These are phyloP conservation scores for Octopus sinensis DNA, from an alignment of 1,140 invertebrate genomes.

Conservation along the genomic window DNA sequence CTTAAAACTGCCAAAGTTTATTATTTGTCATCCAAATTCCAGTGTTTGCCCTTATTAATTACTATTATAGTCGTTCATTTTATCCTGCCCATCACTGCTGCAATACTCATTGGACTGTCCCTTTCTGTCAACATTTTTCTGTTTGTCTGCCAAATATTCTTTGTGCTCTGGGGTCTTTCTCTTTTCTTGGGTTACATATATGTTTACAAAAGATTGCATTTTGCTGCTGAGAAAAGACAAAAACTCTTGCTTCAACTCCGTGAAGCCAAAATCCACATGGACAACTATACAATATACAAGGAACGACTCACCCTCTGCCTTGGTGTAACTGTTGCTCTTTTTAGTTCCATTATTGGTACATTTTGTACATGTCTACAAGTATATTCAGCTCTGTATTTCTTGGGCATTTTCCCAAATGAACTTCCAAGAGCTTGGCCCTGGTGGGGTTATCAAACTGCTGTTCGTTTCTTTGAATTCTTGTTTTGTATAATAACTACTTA, in stretches of 20 bases:
- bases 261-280: neutral
- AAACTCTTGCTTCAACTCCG: conserved; percentile 27
- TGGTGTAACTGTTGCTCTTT: conserved; percentile 81
- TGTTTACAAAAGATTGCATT: conserved; percentile 66
- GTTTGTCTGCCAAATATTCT: conserved; percentile 60
- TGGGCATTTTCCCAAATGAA: conserved; percentile 58
- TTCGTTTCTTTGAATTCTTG: conserved; percentile 77
- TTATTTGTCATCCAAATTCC: conserved; percentile 51
- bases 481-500: conserved; percentile 79
- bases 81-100: conserved; percentile 73
- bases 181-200: conserved; percentile 81
- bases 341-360: conserved; percentile 77
- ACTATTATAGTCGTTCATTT: conserved; percentile 75
- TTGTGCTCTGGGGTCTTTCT: conserved; percentile 71
- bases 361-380: conserved; percentile 77
- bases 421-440: conserved; percentile 71
- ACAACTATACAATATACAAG: neutral
- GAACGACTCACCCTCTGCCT: conserved; percentile 62
- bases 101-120: conserved; percentile 65
- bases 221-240: conserved; percentile 55
- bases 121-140: conserved; percentile 33
- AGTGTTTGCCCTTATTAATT: conserved; percentile 71
- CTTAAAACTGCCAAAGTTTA: conserved; percentile 66
- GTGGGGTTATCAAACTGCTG: conserved; percentile 82
- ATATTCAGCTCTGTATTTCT: conserved; percentile 75